phyloP scores from a whole-genome alignment of 2,888 invertebrate species.

The Leucophenga montana region DNA sequence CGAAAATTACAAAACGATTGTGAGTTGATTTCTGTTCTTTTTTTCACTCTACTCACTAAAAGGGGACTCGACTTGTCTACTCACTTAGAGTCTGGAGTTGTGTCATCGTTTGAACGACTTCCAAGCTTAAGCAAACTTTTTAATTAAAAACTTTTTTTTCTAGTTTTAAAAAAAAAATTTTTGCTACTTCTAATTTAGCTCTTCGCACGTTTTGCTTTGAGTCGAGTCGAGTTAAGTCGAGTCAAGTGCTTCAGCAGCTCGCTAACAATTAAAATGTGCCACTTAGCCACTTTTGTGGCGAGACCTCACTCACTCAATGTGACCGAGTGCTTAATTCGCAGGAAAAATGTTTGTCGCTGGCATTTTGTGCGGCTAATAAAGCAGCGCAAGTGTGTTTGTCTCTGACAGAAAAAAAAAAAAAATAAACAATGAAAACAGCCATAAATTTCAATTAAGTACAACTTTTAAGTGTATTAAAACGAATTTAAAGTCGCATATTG shows the following conservation, averaged over 20 bases:
- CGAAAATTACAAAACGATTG: constrained; percentile 18
- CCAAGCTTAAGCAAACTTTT: constrained; percentile 6
- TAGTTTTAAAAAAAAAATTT: constrained; percentile 3
- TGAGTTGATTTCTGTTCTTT: background rate
- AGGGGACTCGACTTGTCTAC: background rate
- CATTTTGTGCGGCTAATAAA: constrained; percentile 13
- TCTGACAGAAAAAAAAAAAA: background rate
- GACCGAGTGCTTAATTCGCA: constrained; percentile 3
- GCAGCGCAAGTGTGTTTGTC: background rate
- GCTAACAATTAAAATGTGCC: constrained; percentile 17
- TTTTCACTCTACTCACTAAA: background rate
- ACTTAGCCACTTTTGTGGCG: constrained; percentile 24
- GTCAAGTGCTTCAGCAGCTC: constrained; percentile 1
- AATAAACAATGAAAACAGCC: too few species aligned
- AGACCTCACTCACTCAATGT: background rate
- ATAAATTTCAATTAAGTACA: background rate
- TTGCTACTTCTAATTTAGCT: background rate
- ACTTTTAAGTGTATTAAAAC: background rate
- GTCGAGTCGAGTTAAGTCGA: constrained; percentile 6
- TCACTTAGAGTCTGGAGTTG: background rate
- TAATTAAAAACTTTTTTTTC: constrained; percentile 18
- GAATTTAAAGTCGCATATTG: background rate
- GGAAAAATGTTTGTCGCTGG: constrained; percentile 4
- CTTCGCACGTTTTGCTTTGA: background rate
- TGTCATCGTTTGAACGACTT: background rate